Base-by-base conservation (phyloP, 2,797 vertebrate species). In the Iguana delicatissima region DNA sequence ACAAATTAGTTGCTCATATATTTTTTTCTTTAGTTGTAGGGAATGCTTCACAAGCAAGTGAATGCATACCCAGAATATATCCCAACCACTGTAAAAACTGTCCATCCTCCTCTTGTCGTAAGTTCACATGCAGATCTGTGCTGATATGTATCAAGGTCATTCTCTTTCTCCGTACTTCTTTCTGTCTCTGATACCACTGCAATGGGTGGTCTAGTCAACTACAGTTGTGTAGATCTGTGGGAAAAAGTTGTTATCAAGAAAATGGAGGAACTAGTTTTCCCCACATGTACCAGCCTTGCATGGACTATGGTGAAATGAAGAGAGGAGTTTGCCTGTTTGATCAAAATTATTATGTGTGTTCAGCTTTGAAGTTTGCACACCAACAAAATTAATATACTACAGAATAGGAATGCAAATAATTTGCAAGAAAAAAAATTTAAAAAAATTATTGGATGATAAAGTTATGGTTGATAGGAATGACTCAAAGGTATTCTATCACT, bases 311-410 rank as follows among this genome's bases (percentile, higher is more conserved):
- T 35, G 55, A 24, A 26, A 18, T 29, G 38, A 42, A 55, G 3
- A n/a, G 14, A 6, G 12, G 57, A 80, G 20, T 46, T 32, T 0
- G 46, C 20, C 20, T 69, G 3, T 42, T 42, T 42, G 42, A 55
- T 55, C 32, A 52, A 74, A 32, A 93, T 2, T 16, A 1, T 90
- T 57, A n/a, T 89, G 46, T 86, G 72, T 72, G 88, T 0, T 76
- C 81, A 0, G 38, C 2, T 82, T 85, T 80, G 46, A 93, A 88
- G 69, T 94, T 93, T 88, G 0, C 90, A 86, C 24, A 91, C 85
- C 46, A 86, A 79, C 50, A 92, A 52, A 74, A 90, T 42, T 42
- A 20, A 32, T 86, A 57, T 35, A 0, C 73, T 89, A 91, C 85
- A 62, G 87, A 82, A 88, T 85, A 86, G 5, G 55, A 93, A 86